Base-by-base conservation (phyloP, 2,113 vertebrate genomes). In the Petrocephalus microphthalmus region DNA sequence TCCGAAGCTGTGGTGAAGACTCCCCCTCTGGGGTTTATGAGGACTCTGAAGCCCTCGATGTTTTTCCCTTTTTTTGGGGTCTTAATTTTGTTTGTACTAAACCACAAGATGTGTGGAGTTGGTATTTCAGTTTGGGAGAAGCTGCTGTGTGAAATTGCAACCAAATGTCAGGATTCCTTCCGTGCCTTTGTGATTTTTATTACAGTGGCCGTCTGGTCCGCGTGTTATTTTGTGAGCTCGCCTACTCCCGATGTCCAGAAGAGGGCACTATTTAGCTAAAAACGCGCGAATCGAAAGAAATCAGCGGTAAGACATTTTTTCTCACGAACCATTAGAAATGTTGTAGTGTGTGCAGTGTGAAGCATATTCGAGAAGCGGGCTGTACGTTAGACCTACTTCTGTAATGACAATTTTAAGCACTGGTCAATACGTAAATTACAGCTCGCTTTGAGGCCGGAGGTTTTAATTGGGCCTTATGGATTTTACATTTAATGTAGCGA, bases 261-360 rank as follows among this genome's bases (percentile, higher is more conserved):
- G 88, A 67, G 78, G 82, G 88, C 88, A 67, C 53, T 22, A 51
- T n/a, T 60, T 52, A 85, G 47, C 54, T 85, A n/a, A 88, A 42
- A 78, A 33, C 10, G 4, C 13, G 4, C 15, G 5, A 33, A 29
- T 78, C 7, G 19, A 42, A 78, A 78, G 29, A 54, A 49, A 49
- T 49, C 47, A 0, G 47, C 5, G 47, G 2, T 25, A 64, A 60
- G n/a, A 64, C 25, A 25, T 22, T 25, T 6, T 6, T 11, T 4
- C 57, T 64, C n/a, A 64, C 57, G 8, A 64, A 64, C 10, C 57
- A 25, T 64, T 25, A 64, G 2, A 60, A 57, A 19, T 56, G 20
- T 56, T 56, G 54, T 60, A 60, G 22, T 60, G 22, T 57, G 22
- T 56, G 54, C n/a, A 60, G 22, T 60, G 22, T 57, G 22, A 60